Conservation (phyloP, 2,113 vertebrate genomes). For the Cynocephalus volans region DNA sequence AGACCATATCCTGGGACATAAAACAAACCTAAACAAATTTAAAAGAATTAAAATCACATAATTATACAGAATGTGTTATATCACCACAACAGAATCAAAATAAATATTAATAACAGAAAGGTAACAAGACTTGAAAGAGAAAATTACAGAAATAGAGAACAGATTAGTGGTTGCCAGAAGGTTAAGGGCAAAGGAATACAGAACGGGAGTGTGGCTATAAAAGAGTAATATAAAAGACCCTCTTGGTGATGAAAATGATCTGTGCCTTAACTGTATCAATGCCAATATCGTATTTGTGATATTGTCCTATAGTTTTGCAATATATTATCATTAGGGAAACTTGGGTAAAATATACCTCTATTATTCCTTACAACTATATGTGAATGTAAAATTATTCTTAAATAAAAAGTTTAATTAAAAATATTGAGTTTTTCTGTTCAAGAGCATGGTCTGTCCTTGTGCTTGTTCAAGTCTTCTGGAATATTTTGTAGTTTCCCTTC, state of each 20-base stretch:
- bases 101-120: background rate
- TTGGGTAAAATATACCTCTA: background rate
- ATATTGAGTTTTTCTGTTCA: background rate
- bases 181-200: background rate
- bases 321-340: background rate
- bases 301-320: background rate
- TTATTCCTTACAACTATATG: background rate
- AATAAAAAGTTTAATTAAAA: constrained; percentile 1
- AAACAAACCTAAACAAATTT: too few species aligned
- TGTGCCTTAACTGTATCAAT: background rate
- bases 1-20: too few species aligned
- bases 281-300: background rate
- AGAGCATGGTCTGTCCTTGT: background rate
- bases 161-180: background rate
- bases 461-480: background rate
- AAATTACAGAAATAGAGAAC: background rate
- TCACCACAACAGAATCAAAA: background rate
- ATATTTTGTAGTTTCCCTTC: background rate
- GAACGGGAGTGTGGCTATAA: background rate
- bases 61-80: background rate
- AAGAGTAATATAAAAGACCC: background rate
- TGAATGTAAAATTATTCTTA: background rate
- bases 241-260: background rate
- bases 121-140: background rate
- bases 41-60: background rate